Conservation (phyloP, 2,113 vertebrate genomes). For the Macquaria australasica region DNA sequence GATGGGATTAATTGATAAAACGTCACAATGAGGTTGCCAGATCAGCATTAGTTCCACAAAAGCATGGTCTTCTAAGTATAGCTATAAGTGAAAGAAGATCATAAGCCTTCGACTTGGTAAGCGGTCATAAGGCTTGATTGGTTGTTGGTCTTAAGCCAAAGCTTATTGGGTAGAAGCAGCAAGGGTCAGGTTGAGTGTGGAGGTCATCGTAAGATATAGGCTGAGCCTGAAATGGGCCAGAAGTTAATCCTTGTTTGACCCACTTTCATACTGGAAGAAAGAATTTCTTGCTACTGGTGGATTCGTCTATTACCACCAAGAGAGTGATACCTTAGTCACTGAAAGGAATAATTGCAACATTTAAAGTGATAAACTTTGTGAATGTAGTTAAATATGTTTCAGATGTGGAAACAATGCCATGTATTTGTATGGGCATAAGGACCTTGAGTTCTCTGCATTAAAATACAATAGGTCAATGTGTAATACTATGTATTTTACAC, state of each 20-base stretch:
- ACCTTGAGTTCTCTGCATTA: not conserved
- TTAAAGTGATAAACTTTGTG: conserved; percentile 6
- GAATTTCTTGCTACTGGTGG: conserved; percentile 11
- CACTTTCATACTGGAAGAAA: conserved; percentile 55
- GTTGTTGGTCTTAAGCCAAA: conserved; percentile 66
- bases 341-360: not conserved
- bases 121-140: conserved; percentile 50
- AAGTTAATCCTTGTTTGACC: conserved; percentile 72
- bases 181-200: conserved; percentile 52
- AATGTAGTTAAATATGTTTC: not conserved
- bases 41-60: conserved; percentile 57
- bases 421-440: not conserved
- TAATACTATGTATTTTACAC: not conserved
- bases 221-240: conserved; percentile 53
- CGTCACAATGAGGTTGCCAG: conserved; percentile 23
- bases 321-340: not conserved
- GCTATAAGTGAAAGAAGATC: conserved; percentile 41
- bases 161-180: conserved; percentile 59
- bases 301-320: not conserved
- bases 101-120: conserved; percentile 50
- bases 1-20: conserved; percentile 2
- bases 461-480: conserved; percentile 17
- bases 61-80: conserved; percentile 38
- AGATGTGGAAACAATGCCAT: not conserved
- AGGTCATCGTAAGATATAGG: conserved; percentile 61